phyloP scores from a whole-genome alignment of 2,888 invertebrate species.

The Rhimphoctona megacephalus region DNA sequence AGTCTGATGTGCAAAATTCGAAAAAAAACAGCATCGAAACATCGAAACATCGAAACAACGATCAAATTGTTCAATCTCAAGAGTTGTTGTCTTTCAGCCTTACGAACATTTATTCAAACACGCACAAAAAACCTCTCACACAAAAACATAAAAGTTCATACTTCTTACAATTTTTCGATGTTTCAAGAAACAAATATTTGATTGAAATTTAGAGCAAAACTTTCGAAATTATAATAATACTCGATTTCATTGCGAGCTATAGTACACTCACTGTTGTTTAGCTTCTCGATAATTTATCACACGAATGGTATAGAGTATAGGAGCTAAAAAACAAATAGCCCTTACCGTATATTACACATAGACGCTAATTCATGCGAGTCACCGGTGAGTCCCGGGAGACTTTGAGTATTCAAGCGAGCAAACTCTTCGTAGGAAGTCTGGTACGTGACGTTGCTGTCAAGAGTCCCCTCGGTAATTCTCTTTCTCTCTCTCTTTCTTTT shows the following conservation, averaged over 20 bases:
- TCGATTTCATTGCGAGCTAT: background rate
- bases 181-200: background rate
- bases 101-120: too few species aligned
- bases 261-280: background rate
- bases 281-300: background rate
- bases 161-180: background rate
- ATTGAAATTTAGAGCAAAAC: background rate
- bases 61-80: too few species aligned
- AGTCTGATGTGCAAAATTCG: too few species aligned
- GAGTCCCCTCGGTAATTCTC: slow-evolving; percentile 59
- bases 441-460: slow-evolving; percentile 82
- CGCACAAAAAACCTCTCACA: too few species aligned
- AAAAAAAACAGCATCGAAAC: background rate
- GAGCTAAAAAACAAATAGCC: slow-evolving; percentile 2
- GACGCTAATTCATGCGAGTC: slow-evolving; percentile 39
- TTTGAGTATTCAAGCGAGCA: slow-evolving; percentile 79
- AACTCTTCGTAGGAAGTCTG: slow-evolving; percentile 81
- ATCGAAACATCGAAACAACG: too few species aligned
- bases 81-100: too few species aligned
- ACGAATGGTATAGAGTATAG: background rate
- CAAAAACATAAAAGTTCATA: background rate
- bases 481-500: slow-evolving; percentile 15
- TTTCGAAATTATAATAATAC: background rate
- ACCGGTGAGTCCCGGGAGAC: slow-evolving; percentile 32
- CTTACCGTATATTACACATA: slow-evolving; percentile 33